Base-by-base conservation (phyloP, 2,113 vertebrate species). In the Zapornia atra region DNA sequence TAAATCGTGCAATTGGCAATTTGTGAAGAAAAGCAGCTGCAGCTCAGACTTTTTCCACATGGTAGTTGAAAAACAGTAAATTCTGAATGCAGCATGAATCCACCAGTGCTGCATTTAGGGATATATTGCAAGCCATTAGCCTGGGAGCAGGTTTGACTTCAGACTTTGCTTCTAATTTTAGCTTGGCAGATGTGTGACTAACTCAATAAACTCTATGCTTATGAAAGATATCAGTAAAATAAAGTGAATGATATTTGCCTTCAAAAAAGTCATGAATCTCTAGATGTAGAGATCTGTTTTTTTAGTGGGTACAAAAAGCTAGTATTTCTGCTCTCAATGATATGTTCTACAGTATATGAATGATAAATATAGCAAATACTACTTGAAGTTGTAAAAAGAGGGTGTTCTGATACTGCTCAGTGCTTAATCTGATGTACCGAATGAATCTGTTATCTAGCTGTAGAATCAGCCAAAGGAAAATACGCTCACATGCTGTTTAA, bases 401-500 rank as follows among this genome's bases (percentile, higher is more conserved):
- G 8, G 11, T 61, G 17, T 46, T 91, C 25, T 86, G 60, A 38
- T 81, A 60, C 40, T 88, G 25, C 20, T 73, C 26, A 50, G 48
- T 91, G 50, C 40, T 92, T 79, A 82, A 78, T 76, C 57, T 69
- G 25, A 61, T 73, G n/a, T 63, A 34, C 24, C 84, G 26, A 92
- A 83, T 20, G 64, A 82, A 72, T 83, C 42, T 78, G 91, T 86
- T 90, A 66, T 86, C 86, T 96, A 99, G 99, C 94, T 89, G 98
- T 97, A 73, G 96, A 98, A 34, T 97, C 98, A 51, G 99, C 99
- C 85, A 98, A 99, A 97, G 99, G 99, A 86, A 99, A 98, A 91
- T 99, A 99, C n/a, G 99, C 99, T 82, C 98, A 98, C 72, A 99
- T 99, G 97, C 98, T 99, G 85, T 98, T 99, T 84, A 98, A 97